Evolutionary conservation across 2,888 invertebrate species (phyloP), one percentile per base, ranked within the genome.

Genomic region (Cataglyphis rosenhaueri): DNA sequence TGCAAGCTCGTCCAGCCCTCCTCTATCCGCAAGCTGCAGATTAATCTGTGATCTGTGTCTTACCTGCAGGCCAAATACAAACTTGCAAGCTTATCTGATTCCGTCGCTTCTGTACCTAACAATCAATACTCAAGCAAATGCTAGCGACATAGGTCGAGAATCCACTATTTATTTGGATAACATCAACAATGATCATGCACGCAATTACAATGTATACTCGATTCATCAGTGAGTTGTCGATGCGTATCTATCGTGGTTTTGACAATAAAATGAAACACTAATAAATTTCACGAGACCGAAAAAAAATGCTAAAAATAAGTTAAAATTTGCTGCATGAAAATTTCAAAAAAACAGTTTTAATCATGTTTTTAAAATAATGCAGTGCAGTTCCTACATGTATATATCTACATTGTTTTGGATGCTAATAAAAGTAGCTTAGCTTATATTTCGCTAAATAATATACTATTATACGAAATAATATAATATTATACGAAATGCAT

Each of bases 51-150:
- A 86, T 88, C 85, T 84, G 35, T 71, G 32, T 78, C 78, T 79
- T 79, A 73, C 32, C 44, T 55, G 18, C 52, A 62, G 78, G 73
- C 66, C 79, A 57, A 57, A 61, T 21, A 70, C 62, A 59, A 81
- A 81, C 59, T 82, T 75, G 61, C 61, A 6, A 44, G 57, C 78
- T 81, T 74, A 85, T 79, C 88, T 81, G 73, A 64, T 61, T 66
- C 70, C 41, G 86, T 70, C 78, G 71, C 4, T 35, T 35, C 35
- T 35, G 35, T 35, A 35, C 6, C 66, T 88, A 85, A 73, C 90
- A 81, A 89, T 89, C 89, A 88, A 88, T 89, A 86, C 85, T 82
- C 82, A 84, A 88, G 84, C 82, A 83, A 81, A 70, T 81, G 83
- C 86, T 59, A 78, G 78, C 83, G 81, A 83, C 81, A 86, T 86